Conservation (phyloP, 2,888 invertebrate genomes). For the Acanthosoma haemorrhoidale region DNA sequence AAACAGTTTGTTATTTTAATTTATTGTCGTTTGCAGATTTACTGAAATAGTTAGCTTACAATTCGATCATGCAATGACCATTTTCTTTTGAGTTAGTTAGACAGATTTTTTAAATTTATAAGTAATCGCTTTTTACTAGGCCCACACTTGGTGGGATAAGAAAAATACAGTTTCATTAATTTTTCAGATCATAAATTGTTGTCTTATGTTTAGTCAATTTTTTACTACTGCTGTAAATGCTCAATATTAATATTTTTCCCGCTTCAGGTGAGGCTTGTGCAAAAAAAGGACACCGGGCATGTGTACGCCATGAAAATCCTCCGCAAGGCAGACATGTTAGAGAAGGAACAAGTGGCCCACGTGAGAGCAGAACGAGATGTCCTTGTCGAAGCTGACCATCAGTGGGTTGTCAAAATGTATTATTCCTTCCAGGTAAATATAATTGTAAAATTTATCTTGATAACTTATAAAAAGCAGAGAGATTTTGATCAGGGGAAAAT, state of each 20-base stretch:
- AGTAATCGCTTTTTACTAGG: no score
- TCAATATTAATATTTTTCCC: not conserved
- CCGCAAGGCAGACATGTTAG: conserved; percentile 96
- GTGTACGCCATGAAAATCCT: conserved; percentile 99
- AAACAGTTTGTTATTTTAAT: no score
- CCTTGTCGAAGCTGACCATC: conserved; percentile 97
- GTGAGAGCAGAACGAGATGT: conserved; percentile 97
- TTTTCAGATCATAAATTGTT: not conserved
- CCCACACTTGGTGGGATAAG: no score
- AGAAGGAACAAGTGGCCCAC: conserved; percentile 97
- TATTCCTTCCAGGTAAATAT: conserved; percentile 80
- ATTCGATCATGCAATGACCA: no score
- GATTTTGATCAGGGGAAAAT: no score
- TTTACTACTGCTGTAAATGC: not conserved
- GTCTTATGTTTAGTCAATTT: not conserved
- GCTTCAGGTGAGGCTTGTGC: conserved; percentile 81
- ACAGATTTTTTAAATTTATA: no score
- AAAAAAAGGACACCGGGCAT: conserved; percentile 99
- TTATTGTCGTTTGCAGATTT: no score
- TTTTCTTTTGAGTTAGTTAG: no score
- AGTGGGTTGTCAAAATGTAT: conserved; percentile 99
- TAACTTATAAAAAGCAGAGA: no score
- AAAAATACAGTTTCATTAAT: no score
- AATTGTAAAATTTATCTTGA: no score
- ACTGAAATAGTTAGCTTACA: no score